Evolutionary conservation across 2,888 invertebrate genomes (phyloP), one percentile per base, ranked within the genome.

Genomic region (Leucania comma): DNA sequence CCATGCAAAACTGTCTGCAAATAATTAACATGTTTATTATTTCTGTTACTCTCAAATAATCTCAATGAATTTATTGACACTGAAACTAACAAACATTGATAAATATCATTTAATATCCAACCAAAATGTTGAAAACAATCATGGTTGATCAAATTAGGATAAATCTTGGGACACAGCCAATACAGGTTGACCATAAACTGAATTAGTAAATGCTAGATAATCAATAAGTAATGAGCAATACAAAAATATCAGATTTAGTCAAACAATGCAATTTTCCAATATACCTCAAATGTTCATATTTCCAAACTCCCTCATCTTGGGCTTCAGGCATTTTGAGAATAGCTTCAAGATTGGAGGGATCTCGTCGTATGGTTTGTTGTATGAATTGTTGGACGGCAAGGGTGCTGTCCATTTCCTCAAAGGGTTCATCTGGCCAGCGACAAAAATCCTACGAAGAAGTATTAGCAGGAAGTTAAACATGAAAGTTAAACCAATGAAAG

Each of bases 391-490:
- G 99, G 63, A 99, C 99, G 84, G 99, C 99, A 72, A 99, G 96
- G 29, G 99, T 99, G 92, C 99, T 99, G 93, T 99, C 99, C 99
- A 99, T 99, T 96, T 99, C 99, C 92, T 99, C 99, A 91, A 99
- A 99, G 0, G 98, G 98, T 95, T 99, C 99, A 96, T 99, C 99
- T 50, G 99, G 99, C 99, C 99, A 99, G 82, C 98, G 98, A 91
- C 99, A 98, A 96, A 99, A 99, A 90, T 99, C 99, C 99, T 99
- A 83, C 22, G 90, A 70, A 0, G 32, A 24, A 29, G 17, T 35
- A 22, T 51, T 51, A 12, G 20, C 14, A 58, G 20, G 20, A 42
- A 54, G 32, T 14, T 46, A 48, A 20, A 53, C 26, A 50, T 51
- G n/a, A 20, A 1, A 14, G 14, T 24, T 48, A 20, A 20, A 32